Percentiles rank a stretch among this genome's conserved stretches.
These are phyloP conservation scores for Bedellia somnulentella DNA, from an alignment of 2,888 invertebrate genomes.

Conservation along the genomic window DNA sequence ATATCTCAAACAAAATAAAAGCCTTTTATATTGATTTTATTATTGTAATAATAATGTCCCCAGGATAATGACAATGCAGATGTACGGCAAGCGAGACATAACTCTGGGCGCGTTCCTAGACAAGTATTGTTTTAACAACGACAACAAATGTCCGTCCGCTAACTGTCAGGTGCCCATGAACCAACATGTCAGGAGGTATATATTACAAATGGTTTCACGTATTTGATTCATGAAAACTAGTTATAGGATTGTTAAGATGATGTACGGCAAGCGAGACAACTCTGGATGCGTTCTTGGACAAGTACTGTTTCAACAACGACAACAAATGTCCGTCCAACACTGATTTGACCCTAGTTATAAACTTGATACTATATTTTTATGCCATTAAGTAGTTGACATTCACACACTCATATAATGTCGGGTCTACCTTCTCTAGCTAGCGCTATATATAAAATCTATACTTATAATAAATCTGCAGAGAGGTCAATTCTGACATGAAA, in stretches of 20 bases:
- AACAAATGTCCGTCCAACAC: slow-evolving; percentile 80
- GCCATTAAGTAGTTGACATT: too few relatives aligned
- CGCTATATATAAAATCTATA: too few relatives aligned
- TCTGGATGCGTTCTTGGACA: slow-evolving; percentile 89
- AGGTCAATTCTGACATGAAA: too few relatives aligned
- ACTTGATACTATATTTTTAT: too few relatives aligned
- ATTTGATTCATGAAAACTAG: too few relatives aligned
- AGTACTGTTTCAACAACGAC: slow-evolving; percentile 85
- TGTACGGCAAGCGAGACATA: slow-evolving; percentile 94
- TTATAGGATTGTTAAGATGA: too few relatives aligned
- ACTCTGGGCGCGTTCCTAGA: slow-evolving; percentile 92
- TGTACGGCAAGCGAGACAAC: slow-evolving; percentile 93
- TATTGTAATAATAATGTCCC: slow-evolving; percentile 5
- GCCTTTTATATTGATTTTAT: background rate
- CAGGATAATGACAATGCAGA: slow-evolving; percentile 90
- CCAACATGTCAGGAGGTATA: slow-evolving; percentile 76
- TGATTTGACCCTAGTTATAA: too few relatives aligned
- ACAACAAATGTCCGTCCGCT: slow-evolving; percentile 80
- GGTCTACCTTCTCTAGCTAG: too few relatives aligned
- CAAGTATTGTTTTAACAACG: slow-evolving; percentile 84
- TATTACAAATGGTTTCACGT: background rate
- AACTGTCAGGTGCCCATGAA: slow-evolving; percentile 83
- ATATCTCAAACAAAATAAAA: background rate
- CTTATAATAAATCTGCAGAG: too few relatives aligned
- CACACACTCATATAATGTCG: too few relatives aligned